Conservation (phyloP, 2,797 vertebrate species). For the Botia almorhae region DNA sequence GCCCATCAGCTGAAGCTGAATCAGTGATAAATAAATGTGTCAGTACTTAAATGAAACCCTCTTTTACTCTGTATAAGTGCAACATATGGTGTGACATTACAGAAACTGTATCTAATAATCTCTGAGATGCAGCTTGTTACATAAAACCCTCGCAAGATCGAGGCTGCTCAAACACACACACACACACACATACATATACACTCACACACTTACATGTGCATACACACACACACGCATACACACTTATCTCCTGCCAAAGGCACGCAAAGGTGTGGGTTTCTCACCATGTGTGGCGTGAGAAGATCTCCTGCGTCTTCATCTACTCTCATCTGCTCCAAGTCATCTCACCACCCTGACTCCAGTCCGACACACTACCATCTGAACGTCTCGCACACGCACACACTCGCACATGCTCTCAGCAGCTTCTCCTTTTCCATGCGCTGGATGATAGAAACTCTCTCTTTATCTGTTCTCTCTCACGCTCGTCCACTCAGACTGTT, state of each 20-base stretch:
- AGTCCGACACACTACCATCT: constrained; percentile 42
- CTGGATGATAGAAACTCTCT: constrained; percentile 63
- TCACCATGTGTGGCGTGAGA: constrained; percentile 56
- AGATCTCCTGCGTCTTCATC: constrained; percentile 35
- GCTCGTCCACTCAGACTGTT: constrained; percentile 74
- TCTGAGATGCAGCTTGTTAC: constrained; percentile 50
- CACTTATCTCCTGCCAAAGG: constrained; percentile 23
- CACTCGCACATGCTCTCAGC: constrained; percentile 18
- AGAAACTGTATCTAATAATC: constrained; percentile 25
- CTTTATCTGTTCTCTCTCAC: constrained; percentile 40
- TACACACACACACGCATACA: background rate
- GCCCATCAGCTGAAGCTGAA: too few species aligned
- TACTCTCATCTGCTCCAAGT: constrained; percentile 48
- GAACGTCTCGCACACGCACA: constrained; percentile 43
- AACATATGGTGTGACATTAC: constrained; percentile 16
- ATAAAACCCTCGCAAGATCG: constrained; percentile 51
- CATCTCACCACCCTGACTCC: constrained; percentile 48
- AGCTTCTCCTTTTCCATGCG: constrained; percentile 46
- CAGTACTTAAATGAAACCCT: background rate
- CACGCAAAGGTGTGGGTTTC: constrained; percentile 39
- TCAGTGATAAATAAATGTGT: background rate
- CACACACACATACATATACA: background rate
- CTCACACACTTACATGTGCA: background rate
- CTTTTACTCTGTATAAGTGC: background rate
- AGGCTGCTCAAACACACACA: constrained; percentile 13